Base-by-base conservation (phyloP, 2,797 vertebrate genomes). In the Enteromius fasciolatus region DNA sequence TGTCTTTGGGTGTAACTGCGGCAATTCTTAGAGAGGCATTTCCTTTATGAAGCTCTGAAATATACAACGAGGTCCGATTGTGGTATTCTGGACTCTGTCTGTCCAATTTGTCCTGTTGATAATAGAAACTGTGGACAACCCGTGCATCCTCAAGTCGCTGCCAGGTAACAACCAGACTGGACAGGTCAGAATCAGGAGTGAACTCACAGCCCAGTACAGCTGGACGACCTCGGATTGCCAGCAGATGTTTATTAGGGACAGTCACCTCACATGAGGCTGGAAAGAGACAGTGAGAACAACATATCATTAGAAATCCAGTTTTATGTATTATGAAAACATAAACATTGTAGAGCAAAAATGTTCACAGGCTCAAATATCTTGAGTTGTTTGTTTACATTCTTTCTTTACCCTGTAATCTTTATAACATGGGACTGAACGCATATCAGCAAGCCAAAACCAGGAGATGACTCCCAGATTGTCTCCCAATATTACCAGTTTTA, bases 91-190 rank as follows among this genome's bases (percentile, higher is more conserved):
- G 3, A 25, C 68, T 86, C 84, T 91, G 90, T 0, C 15, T 0
- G 1, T 75, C 76, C 46, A 89, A 67, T 74, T 91, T 88, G 48
- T 90, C 80, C 33, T n/a, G 23, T 1, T 82, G 39, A 46, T 87
- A 89, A 77, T 90, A 90, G 59, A 87, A 91, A 74, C 89, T 90
- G 86, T 91, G 89, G 2, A 90, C 82, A 6, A 91, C 87, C 2
- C n/a, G 68, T 4, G 48, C 12, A 5, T 82, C 78, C 3, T 88
- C 83, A 1, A 33, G 64, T 25, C 87, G 67, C 67, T 90, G 90
- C 90, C 90, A 91, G 2, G 88, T 89, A 15, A 91, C 70, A 7
- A 90, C 57, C 76, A 90, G 23, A 12, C 5, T 6, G 1, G 78
- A 74, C 4, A 87, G 44, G 20, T 52, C 33, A 8, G 61, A 4